phyloP scores from a whole-genome alignment of 2,113 vertebrate genomes.

The Nicator chloris region DNA sequence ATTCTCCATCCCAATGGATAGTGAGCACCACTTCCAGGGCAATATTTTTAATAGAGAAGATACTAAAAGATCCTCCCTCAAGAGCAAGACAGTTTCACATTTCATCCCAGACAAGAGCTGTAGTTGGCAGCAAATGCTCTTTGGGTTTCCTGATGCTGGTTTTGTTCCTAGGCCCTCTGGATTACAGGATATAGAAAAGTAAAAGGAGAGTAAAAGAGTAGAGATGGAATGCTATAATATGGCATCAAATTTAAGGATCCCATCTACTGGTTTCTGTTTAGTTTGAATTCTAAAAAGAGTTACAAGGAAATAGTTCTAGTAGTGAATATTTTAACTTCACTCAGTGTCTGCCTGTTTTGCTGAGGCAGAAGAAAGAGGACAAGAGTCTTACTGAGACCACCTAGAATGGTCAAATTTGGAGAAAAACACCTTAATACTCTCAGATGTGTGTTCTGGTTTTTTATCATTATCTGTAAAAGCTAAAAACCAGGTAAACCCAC shows the following conservation, averaged over 20 bases:
- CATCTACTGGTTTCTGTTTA: not conserved
- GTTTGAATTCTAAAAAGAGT: not conserved
- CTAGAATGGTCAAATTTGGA: not conserved
- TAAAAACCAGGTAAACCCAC: not conserved
- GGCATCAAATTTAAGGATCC: not conserved
- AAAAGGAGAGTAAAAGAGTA: not conserved
- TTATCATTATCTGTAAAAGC: not conserved
- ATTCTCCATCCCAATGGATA: not conserved
- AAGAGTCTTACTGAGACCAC: not conserved
- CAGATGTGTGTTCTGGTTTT: not conserved
- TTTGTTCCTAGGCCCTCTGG: not conserved
- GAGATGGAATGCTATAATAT: not conserved
- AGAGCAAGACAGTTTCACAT: not conserved
- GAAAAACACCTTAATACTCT: not conserved
- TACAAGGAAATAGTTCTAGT: not conserved
- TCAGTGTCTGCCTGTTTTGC: not conserved
- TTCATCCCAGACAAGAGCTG: not conserved
- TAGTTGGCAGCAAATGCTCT: not conserved
- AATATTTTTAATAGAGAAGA: not conserved
- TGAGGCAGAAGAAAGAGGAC: not conserved
- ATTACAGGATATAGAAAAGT: not conserved
- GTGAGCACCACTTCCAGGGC: not conserved
- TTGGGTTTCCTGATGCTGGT: not conserved
- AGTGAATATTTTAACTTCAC: not conserved
- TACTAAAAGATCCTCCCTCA: not conserved